phyloP scores from a whole-genome alignment of 1,140 invertebrate species.

The Drosophila arawakana region DNA sequence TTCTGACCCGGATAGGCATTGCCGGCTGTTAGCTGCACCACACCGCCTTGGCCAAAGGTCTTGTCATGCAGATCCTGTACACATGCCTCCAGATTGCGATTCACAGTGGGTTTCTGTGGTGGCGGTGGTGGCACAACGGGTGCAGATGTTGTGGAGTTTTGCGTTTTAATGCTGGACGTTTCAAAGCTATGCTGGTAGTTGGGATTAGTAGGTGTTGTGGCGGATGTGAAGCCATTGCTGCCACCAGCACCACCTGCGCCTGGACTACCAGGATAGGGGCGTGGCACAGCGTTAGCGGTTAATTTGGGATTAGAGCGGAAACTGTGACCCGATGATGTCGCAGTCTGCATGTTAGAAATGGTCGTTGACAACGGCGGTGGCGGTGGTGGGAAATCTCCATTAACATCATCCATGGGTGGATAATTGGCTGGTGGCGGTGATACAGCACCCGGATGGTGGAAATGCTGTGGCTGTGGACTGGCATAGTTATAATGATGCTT shows the following conservation, averaged over 20 bases:
- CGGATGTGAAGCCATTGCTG: slow-evolving; percentile 62
- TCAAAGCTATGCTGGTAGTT: slow-evolving; percentile 82
- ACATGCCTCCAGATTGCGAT: slow-evolving; percentile 82
- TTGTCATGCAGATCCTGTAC: slow-evolving; percentile 84
- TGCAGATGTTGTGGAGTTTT: slow-evolving; percentile 58
- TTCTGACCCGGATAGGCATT: slow-evolving; percentile 84
- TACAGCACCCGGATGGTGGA: slow-evolving; percentile 77
- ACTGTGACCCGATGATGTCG: slow-evolving; percentile 66
- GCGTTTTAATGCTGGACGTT: slow-evolving; percentile 73
- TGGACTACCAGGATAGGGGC: slow-evolving; percentile 81
- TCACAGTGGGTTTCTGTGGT: slow-evolving; percentile 69
- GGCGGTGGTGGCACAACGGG: slow-evolving; percentile 48
- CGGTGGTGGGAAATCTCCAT: slow-evolving; percentile 77
- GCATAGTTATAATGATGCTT: slow-evolving; percentile 79
- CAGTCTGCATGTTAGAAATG: slow-evolving; percentile 82
- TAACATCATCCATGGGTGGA: slow-evolving; percentile 54
- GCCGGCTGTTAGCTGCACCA: slow-evolving; percentile 74
- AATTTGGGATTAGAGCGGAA: slow-evolving; percentile 84
- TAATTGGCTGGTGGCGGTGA: slow-evolving; percentile 76
- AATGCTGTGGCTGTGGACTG: slow-evolving; percentile 73
- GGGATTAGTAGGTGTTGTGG: slow-evolving; percentile 69
- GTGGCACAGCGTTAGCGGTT: slow-evolving; percentile 84
- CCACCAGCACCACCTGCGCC: slow-evolving; percentile 46
- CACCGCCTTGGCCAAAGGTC: slow-evolving; percentile 82
- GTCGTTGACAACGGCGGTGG: slow-evolving; percentile 80